phyloP scores from a whole-genome alignment of 1,140 invertebrate species.

The Laodelphax striatellus region DNA sequence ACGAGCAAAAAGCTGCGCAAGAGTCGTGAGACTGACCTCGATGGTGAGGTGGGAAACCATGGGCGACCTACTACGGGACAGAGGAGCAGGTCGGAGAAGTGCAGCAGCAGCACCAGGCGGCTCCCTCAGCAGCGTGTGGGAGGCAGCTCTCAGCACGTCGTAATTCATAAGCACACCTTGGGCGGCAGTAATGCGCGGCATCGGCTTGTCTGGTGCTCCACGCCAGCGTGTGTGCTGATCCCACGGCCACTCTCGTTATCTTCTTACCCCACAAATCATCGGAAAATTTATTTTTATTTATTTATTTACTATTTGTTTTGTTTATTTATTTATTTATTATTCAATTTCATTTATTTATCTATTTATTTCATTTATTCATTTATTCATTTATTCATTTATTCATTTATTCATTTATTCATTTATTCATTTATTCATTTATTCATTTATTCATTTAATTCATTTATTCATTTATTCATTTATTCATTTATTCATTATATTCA shows the following conservation, averaged over 20 bases:
- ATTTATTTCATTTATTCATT: too few relatives aligned
- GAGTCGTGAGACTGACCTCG: conserved; percentile 51
- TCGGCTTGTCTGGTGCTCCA: conserved; percentile 74
- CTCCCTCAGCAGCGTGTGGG: conserved; percentile 71
- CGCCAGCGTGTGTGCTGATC: conserved; percentile 88
- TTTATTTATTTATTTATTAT: too few relatives aligned
- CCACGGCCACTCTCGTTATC: conserved; percentile 88
- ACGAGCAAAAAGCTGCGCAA: too few relatives aligned
- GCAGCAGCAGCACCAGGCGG: conserved; percentile 73
- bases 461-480: too few relatives aligned
- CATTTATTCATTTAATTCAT: too few relatives aligned
- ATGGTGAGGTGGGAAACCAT: conserved; percentile 73
- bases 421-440: too few relatives aligned
- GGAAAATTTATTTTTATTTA: conserved; percentile 6
- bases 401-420: too few relatives aligned
- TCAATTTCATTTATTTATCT: too few relatives aligned
- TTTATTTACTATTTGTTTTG: too few relatives aligned
- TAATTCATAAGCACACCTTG: conserved; percentile 78
- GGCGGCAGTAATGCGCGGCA: conserved; percentile 52
- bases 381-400: too few relatives aligned
- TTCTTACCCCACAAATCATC: conserved; percentile 70
- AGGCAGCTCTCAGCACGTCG: conserved; percentile 68
- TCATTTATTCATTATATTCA: too few relatives aligned
- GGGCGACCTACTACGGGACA: conserved; percentile 78
- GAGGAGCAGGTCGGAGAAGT: conserved; percentile 88